Base-by-base conservation (phyloP, 2,888 invertebrate genomes). In the Tuta absoluta region DNA sequence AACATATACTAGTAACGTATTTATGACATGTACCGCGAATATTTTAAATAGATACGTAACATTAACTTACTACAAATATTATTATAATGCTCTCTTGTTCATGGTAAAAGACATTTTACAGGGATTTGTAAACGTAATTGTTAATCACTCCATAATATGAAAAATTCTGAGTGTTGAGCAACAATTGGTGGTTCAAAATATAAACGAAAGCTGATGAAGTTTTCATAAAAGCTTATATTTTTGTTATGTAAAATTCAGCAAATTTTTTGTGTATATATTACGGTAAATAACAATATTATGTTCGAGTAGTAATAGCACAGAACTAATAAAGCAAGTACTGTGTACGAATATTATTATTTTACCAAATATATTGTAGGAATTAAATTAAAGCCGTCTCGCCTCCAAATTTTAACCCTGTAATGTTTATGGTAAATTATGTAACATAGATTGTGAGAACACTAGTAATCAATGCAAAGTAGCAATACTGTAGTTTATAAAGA, bases 41-140 rank as follows among this genome's bases (percentile, higher is more conserved):
- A n/a, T 11, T n/a, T 45, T 45, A n/a, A 45, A 45, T 33, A 33
- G 33, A n/a, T 45, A 41, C 41, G n/a, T 41, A 41, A 45, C 10
- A 33, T 33, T 7, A 41, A 3, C 14, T 41, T 41, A 41, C 41
- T 41, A 14, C 12, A 41, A 41, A 12, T 14, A 60, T 41, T 23
- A 38, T 12, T 56, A 24, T 56, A 33, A 33, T 75, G 81, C 82
- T 82, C 82, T 82, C 82, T 83, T 74, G 72, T 75, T 76, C 76
- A 60, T 45, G 73, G 76, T 78, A 81, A 84, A 87, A 87, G 80
- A 87, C 84, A 84, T 85, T 84, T 74, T 88, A 86, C 86, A 86
- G 85, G 85, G 86, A 86, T 80, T 53, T 76, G 71, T 78, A 77
- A 49, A 48, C 10, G 24, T 28, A 61, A 17, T 24, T 21, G 45